Evolutionary conservation across 2,888 invertebrate genomes (phyloP).

Genomic region (Chrysina gloriosa): DNA sequence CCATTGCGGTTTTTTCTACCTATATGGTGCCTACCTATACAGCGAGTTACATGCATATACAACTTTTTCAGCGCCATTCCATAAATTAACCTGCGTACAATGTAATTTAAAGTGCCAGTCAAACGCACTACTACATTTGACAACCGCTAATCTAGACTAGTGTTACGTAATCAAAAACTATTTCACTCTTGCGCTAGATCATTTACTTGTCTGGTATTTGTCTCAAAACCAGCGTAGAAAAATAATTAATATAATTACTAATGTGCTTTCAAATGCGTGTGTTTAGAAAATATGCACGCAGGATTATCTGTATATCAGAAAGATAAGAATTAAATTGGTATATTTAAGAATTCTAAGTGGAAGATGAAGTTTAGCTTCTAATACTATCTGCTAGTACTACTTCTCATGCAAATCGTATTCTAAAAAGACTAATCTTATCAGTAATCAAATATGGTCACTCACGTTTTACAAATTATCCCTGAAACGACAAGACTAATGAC

Average conservation of each 20-base stretch:
- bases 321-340: no score
- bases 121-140: conserved; percentile 34
- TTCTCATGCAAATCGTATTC: no score
- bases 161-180: conserved; percentile 29
- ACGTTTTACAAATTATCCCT: no score
- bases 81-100: conserved; percentile 29
- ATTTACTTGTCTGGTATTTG: conserved; percentile 32
- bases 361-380: no score
- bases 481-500: no score
- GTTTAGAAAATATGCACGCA: neutral
- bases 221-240: conserved; percentile 13
- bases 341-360: no score
- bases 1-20: neutral
- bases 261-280: neutral
- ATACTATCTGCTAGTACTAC: no score
- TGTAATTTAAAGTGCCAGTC: conserved; percentile 36
- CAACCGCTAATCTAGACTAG: conserved; percentile 35
- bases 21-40: neutral
- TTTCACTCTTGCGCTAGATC: conserved; percentile 19
- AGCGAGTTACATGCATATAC: neutral
- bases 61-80: conserved; percentile 22
- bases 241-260: conserved; percentile 25
- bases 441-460: no score
- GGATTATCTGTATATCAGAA: no score
- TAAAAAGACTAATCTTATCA: no score